These are phyloP conservation scores for Semicossyphus pulcher DNA, from an alignment of 2,113 vertebrate genomes.

Conservation along the genomic window DNA sequence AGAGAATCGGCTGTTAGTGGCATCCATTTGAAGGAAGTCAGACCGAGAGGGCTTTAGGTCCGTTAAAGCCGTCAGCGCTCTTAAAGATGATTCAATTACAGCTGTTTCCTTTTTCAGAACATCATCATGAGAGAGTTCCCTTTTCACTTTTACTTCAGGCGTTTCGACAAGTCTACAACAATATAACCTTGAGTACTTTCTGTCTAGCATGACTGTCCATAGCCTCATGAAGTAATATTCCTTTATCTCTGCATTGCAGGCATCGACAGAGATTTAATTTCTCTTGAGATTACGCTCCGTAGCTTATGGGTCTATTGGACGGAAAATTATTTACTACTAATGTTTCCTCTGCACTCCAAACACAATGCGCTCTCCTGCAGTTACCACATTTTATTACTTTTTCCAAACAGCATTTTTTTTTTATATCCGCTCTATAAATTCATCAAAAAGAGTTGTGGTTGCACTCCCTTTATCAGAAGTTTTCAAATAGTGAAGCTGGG, in stretches of 20 bases:
- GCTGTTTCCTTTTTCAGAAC: slow-evolving; percentile 13
- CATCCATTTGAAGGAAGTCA: neutral
- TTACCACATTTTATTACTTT: slow-evolving; percentile 54
- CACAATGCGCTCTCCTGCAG: slow-evolving; percentile 15
- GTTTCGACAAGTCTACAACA: slow-evolving; percentile 18
- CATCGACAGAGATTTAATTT: slow-evolving; percentile 58
- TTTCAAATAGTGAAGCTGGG: slow-evolving; percentile 51
- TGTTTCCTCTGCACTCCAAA: slow-evolving; percentile 45
- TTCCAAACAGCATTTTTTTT: slow-evolving; percentile 36
- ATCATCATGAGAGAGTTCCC: slow-evolving; percentile 1
- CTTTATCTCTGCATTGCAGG: slow-evolving; percentile 58
- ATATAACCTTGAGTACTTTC: slow-evolving; percentile 6
- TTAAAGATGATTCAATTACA: slow-evolving; percentile 24
- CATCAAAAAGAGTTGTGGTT: slow-evolving; percentile 13
- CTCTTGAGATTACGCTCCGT: slow-evolving; percentile 42
- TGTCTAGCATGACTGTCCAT: slow-evolving; percentile 17
- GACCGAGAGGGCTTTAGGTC: neutral
- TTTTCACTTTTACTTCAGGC: slow-evolving; percentile 15
- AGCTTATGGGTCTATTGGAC: slow-evolving; percentile 46
- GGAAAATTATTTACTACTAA: slow-evolving; percentile 49
- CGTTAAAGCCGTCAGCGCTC: slow-evolving; percentile 9
- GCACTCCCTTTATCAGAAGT: slow-evolving; percentile 48
- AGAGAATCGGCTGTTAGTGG: slow-evolving; percentile 10
- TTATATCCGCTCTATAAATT: slow-evolving; percentile 26
- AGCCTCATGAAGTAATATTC: slow-evolving; percentile 25